Evolutionary conservation across 2,888 invertebrate genomes (phyloP).

Genomic region (Petrolisthes manimaculis): DNA sequence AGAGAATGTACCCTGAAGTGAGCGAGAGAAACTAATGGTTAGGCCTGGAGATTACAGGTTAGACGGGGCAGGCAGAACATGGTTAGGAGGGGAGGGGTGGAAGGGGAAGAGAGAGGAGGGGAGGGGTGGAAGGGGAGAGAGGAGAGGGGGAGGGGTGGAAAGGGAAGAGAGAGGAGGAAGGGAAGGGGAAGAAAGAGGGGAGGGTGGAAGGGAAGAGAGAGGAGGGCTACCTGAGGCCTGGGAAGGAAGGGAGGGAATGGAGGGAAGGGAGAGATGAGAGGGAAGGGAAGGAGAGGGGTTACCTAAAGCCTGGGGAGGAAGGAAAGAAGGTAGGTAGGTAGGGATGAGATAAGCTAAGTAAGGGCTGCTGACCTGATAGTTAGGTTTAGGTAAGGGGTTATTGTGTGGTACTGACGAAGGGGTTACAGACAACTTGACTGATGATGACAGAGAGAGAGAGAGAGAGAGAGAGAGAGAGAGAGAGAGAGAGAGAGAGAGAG

Average conservation of each 20-base stretch:
- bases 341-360: not conserved
- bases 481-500: not conserved
- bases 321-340: not conserved
- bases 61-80: too few species aligned
- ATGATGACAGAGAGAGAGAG: not conserved
- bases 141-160: not conserved
- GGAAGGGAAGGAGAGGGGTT: not conserved
- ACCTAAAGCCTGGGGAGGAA: not conserved
- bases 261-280: constrained; percentile 2
- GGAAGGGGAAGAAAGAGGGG: not conserved
- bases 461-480: not conserved
- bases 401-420: too few species aligned
- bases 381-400: too few species aligned
- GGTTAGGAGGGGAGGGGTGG: too few species aligned
- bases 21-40: too few species aligned
- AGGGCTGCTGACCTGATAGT: constrained; percentile 9
- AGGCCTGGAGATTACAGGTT: too few species aligned
- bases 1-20: too few species aligned
- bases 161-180: not conserved
- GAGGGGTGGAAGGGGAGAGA: not conserved
- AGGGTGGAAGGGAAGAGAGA: not conserved
- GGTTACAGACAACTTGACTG: too few species aligned
- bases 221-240: not conserved
- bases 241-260: not conserved
- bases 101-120: not conserved